Conservation (phyloP, 2,888 invertebrate genomes). For the Himalopsyche kuldschensis region DNA sequence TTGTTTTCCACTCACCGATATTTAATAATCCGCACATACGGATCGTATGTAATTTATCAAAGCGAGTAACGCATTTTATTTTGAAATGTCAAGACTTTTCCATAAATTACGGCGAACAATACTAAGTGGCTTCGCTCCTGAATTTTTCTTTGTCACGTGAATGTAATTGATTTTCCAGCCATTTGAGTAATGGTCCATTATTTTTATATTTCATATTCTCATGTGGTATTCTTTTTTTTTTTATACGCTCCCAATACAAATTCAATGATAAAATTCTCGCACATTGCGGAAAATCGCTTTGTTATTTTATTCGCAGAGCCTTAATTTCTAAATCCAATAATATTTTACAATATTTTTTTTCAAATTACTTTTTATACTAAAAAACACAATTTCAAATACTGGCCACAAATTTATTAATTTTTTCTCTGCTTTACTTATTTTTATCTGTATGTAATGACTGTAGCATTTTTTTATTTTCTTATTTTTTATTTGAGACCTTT, state of each 20-base stretch:
- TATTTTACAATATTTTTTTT: not conserved
- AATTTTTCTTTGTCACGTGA: not conserved
- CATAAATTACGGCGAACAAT: not conserved
- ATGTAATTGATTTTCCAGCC: not conserved
- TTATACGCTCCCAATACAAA: not conserved
- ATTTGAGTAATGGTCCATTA: not conserved
- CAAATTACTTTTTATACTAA: not conserved
- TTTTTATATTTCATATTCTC: not conserved
- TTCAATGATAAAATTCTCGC: not conserved
- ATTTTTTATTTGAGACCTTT: too few relatives aligned
- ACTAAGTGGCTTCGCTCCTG: not conserved
- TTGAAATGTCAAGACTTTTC: not conserved
- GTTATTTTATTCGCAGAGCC: not conserved
- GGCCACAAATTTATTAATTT: too few relatives aligned
- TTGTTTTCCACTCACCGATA: too few relatives aligned
- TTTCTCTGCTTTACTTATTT: too few relatives aligned
- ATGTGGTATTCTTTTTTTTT: not conserved
- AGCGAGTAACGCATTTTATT: not conserved
- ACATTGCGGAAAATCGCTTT: not conserved
- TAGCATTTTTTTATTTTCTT: too few relatives aligned
- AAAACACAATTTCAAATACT: not conserved
- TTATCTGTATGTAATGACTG: too few relatives aligned
- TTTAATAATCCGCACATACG: not conserved
- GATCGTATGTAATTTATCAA: not conserved
- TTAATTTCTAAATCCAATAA: not conserved